A percentile compares a stretch with the other conserved stretches of the same genome.
phyloP scores from a whole-genome alignment of 1,140 invertebrate species.

The Lineus longissimus region DNA sequence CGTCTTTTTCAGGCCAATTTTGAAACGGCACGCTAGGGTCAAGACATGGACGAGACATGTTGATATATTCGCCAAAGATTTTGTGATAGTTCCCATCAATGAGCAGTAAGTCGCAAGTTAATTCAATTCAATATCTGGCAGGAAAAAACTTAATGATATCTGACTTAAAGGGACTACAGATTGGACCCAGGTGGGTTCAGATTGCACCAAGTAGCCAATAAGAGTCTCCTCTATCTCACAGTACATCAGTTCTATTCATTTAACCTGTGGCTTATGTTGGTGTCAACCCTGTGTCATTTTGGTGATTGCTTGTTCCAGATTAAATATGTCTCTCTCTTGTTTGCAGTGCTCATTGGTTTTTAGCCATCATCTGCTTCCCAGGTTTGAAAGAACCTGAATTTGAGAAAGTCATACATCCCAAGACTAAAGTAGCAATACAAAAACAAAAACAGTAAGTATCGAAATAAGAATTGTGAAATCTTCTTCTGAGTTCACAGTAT shows the following conservation, averaged over 20 bases:
- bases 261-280: no score
- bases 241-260: no score
- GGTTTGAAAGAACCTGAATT: constrained; percentile 59
- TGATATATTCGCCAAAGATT: constrained; percentile 95
- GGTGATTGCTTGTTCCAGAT: no score
- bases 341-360: constrained; percentile 85
- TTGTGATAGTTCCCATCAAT: constrained; percentile 94
- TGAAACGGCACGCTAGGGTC: constrained; percentile 81
- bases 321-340: constrained; percentile 26
- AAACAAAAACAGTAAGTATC: constrained; percentile 23
- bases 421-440: not conserved
- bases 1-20: constrained; percentile 59
- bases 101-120: constrained; percentile 70
- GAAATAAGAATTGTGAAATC: not conserved
- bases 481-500: not conserved
- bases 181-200: no score
- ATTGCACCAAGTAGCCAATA: no score
- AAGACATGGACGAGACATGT: constrained; percentile 95
- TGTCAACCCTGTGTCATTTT: no score
- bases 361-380: constrained; percentile 94
- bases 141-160: not conserved
- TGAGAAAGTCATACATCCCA: not conserved
- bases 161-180: no score
- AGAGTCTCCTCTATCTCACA: no score
- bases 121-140: no score